These are phyloP conservation scores for Urocynchramus pylzowi DNA, from an alignment of 2,113 vertebrate genomes.

Conservation along the genomic window DNA sequence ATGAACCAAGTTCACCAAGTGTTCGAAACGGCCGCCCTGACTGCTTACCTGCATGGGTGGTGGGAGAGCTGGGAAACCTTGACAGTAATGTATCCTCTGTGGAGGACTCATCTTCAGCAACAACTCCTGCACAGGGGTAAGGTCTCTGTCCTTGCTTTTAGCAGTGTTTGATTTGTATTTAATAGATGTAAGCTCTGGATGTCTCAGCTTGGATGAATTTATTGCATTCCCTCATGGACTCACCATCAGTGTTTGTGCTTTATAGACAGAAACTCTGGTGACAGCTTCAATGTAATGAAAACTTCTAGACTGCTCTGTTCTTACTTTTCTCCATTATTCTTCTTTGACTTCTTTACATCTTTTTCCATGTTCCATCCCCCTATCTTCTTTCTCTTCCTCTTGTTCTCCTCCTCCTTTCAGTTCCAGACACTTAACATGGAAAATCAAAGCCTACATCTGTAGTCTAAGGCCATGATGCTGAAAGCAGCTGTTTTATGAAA, in stretches of 20 bases:
- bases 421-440: background rate
- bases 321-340: background rate
- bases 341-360: background rate
- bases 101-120: slow-evolving; percentile 30
- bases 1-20: slow-evolving; percentile 75
- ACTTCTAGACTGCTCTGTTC: background rate
- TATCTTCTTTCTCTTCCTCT: background rate
- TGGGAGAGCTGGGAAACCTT: slow-evolving; percentile 71
- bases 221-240: background rate
- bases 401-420: background rate
- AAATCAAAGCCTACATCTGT: background rate
- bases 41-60: slow-evolving; percentile 80
- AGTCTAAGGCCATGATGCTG: background rate
- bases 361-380: background rate
- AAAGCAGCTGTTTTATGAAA: background rate
- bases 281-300: background rate
- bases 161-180: background rate
- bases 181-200: background rate
- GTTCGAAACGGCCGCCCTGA: slow-evolving; percentile 26
- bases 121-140: slow-evolving; percentile 60
- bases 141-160: background rate
- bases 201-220: background rate
- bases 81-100: slow-evolving; percentile 14
- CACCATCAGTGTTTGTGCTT: background rate
- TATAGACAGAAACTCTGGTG: background rate